These are phyloP conservation scores for Caenorhabditis briggsae DNA, from an alignment of 1,140 invertebrate species.

Conservation along the genomic window DNA sequence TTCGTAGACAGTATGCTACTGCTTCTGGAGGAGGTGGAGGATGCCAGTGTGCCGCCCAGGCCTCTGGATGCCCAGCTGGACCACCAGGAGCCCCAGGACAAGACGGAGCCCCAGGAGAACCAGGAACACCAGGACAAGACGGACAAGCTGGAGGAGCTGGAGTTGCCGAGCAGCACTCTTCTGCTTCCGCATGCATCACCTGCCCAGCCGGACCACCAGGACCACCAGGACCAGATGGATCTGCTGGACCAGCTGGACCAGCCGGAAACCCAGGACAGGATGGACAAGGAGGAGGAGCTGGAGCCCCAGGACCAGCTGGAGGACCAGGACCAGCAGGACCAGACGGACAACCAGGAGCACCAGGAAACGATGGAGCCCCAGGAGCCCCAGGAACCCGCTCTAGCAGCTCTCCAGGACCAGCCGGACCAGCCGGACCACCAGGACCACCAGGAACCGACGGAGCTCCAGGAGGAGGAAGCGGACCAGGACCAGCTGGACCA, in stretches of 20 bases:
- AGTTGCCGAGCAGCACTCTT: constrained; percentile 1
- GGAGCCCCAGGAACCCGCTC: constrained; percentile 60
- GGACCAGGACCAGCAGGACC: constrained; percentile 56
- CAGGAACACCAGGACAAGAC: constrained; percentile 48
- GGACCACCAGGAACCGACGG: constrained; percentile 31
- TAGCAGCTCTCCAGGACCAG: constrained; percentile 48
- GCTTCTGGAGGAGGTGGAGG: constrained; percentile 39
- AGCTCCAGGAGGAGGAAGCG: constrained; percentile 32
- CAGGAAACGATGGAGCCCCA: constrained; percentile 45
- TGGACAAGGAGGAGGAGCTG: constrained; percentile 5
- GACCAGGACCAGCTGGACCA: constrained; percentile 49
- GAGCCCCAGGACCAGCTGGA: constrained; percentile 48
- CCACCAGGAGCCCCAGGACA: constrained; percentile 52
- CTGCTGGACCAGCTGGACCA: constrained; percentile 56
- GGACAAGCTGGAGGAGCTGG: constrained; percentile 56
- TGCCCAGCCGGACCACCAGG: constrained; percentile 64
- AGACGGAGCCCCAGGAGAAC: constrained; percentile 31
- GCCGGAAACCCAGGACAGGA: constrained; percentile 41
- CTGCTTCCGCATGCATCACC: constrained; percentile 34
- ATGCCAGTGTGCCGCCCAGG: constrained; percentile 36
- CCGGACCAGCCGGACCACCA: constrained; percentile 56
- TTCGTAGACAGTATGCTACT: constrained; percentile 44
- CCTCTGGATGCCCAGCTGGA: constrained; percentile 20
- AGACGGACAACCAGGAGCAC: constrained; percentile 47
- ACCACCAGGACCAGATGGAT: constrained; percentile 43